Conservation (phyloP, 2,113 vertebrate species). For the Edolisoma coerulescens region DNA sequence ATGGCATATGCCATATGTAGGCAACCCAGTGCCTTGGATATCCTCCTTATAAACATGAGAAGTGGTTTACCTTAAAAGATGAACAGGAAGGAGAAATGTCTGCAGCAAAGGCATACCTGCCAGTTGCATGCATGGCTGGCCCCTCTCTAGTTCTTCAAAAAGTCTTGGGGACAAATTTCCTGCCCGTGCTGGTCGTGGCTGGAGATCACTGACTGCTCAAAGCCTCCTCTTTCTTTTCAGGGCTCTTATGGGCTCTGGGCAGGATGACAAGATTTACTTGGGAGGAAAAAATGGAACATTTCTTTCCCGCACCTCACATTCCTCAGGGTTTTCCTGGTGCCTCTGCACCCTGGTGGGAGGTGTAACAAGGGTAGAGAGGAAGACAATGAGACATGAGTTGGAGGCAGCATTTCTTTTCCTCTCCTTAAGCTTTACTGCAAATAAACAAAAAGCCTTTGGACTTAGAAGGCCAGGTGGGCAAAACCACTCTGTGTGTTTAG, state of each 20-base stretch:
- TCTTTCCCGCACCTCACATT: not conserved
- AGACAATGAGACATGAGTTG: not conserved
- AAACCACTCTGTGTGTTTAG: not conserved
- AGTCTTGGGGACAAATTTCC: not conserved
- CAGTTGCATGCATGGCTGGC: not conserved
- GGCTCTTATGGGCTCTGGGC: not conserved
- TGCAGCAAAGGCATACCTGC: not conserved
- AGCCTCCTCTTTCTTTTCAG: not conserved
- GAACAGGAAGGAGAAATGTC: not conserved
- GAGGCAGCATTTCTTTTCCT: not conserved
- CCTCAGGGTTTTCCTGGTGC: not conserved
- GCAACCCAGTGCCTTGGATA: not conserved
- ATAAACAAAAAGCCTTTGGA: not conserved
- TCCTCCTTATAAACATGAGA: not conserved
- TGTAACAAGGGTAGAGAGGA: not conserved
- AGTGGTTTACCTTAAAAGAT: not conserved
- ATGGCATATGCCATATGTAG: not conserved
- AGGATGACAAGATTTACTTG: not conserved
- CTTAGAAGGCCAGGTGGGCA: not conserved
- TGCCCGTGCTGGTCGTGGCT: not conserved
- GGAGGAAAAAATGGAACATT: not conserved
- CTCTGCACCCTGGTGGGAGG: not conserved
- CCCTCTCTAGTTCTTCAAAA: not conserved
- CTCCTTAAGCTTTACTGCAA: not conserved
- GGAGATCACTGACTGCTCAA: not conserved